phyloP scores from a whole-genome alignment of 1,140 invertebrate genomes.

The Temnothorax nylanderi region DNA sequence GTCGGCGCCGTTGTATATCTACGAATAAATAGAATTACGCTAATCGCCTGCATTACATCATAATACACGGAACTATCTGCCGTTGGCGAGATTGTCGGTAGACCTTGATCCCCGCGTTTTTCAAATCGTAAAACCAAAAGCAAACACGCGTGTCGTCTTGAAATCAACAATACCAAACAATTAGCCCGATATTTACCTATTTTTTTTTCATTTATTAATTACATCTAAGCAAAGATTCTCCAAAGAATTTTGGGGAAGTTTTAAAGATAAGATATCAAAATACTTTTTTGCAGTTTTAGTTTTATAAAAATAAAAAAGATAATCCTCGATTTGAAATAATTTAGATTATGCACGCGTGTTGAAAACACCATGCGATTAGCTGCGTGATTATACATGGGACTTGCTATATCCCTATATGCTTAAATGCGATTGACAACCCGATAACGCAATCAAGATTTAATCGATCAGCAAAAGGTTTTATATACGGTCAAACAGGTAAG shows the following conservation, averaged over 20 bases:
- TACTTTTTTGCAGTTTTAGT: neutral
- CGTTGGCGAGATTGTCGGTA: constrained; percentile 73
- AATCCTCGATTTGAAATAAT: neutral
- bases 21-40: constrained; percentile 79
- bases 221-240: neutral
- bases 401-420: neutral
- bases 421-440: constrained; percentile 19
- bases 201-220: constrained; percentile 13
- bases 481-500: constrained; percentile 38
- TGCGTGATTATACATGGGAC: neutral
- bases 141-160: neutral
- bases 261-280: neutral
- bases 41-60: constrained; percentile 81
- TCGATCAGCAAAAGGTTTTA: constrained; percentile 9
- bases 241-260: neutral
- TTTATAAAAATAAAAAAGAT: neutral
- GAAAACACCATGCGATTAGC: neutral
- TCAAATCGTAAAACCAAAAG: neutral
- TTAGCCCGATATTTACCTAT: neutral
- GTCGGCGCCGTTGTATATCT: constrained; percentile 53
- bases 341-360: neutral
- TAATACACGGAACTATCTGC: constrained; percentile 76
- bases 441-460: constrained; percentile 25
- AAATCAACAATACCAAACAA: neutral
- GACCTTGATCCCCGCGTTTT: constrained; percentile 71